A percentile compares a stretch with the other conserved stretches of the same genome.
Evolutionary conservation across 2,797 vertebrate genomes (phyloP).

Genomic region (Fratercula arctica): DNA sequence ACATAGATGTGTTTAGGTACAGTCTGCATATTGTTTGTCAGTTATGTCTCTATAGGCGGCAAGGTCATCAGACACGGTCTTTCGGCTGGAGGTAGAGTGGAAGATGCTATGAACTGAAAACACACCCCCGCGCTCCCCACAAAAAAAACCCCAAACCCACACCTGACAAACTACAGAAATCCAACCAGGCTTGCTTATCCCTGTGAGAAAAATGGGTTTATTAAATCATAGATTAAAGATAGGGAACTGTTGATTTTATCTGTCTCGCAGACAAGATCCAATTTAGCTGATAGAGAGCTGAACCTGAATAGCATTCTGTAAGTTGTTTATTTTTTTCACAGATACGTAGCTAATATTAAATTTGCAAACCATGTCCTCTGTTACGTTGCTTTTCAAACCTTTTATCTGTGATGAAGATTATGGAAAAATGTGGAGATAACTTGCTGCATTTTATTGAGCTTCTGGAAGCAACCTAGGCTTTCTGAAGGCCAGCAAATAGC

Average conservation of each 20-base stretch:
- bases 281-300: slow-evolving; percentile 54
- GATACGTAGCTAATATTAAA: background rate
- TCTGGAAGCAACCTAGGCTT: background rate
- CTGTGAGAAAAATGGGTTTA: slow-evolving; percentile 18
- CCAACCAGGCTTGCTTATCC: background rate
- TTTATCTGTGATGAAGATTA: background rate
- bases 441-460: background rate
- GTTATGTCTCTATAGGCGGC: background rate
- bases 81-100: background rate
- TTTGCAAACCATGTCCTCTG: background rate
- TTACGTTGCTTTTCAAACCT: background rate
- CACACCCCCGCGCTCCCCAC: accelerated
- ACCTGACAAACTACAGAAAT: background rate
- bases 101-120: background rate
- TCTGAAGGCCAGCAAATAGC: background rate
- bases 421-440: background rate
- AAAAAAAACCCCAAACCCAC: accelerated
- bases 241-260: slow-evolving; percentile 32
- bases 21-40: background rate
- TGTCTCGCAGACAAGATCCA: slow-evolving; percentile 16
- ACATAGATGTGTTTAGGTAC: background rate
- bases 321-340: slow-evolving; percentile 19
- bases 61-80: background rate
- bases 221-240: slow-evolving; percentile 57
- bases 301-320: background rate